A percentile compares a stretch with the other conserved stretches of the same genome.
Evolutionary conservation across 2,888 invertebrate genomes (phyloP).

Genomic region (Hyposoter dolosus): DNA sequence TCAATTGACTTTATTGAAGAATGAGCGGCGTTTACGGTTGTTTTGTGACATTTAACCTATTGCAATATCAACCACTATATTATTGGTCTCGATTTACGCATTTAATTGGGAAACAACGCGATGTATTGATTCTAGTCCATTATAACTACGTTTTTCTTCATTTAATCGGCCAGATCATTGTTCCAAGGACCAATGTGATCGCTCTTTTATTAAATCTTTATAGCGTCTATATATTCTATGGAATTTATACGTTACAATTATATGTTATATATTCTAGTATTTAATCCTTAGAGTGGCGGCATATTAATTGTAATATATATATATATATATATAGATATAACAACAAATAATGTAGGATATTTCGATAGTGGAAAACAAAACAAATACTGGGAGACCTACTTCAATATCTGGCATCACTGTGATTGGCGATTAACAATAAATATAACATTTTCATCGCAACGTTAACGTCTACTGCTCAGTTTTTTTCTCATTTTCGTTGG

Average conservation of each 20-base stretch:
- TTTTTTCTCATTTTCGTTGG: conserved; percentile 44
- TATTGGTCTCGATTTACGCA: conserved; percentile 56
- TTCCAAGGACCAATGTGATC: conserved; percentile 69
- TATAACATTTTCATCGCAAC: conserved; percentile 44
- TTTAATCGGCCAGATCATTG: conserved; percentile 64
- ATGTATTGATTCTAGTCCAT: conserved; percentile 72
- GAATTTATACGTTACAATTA: conserved; percentile 73
- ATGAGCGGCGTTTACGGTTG: background rate
- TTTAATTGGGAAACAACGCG: conserved; percentile 55
- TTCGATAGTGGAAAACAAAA: conserved; percentile 29
- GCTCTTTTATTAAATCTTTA: conserved; percentile 71
- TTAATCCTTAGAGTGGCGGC: conserved; percentile 66
- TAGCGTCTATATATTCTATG: conserved; percentile 74
- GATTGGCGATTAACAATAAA: conserved; percentile 59
- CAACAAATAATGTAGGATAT: conserved; percentile 63
- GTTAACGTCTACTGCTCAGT: conserved; percentile 42
- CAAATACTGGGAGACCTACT: conserved; percentile 36
- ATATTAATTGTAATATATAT: conserved; percentile 64
- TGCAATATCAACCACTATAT: conserved; percentile 33
- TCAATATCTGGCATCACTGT: conserved; percentile 54
- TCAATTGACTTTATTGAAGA: background rate
- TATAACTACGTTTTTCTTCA: conserved; percentile 62
- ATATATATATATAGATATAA: conserved; percentile 19
- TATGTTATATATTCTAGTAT: conserved; percentile 60
- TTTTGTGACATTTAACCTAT: background rate